Percentiles rank a stretch among this genome's conserved stretches.
phyloP scores from a whole-genome alignment of 2,113 vertebrate species.

The Limnothrissa miodon region DNA sequence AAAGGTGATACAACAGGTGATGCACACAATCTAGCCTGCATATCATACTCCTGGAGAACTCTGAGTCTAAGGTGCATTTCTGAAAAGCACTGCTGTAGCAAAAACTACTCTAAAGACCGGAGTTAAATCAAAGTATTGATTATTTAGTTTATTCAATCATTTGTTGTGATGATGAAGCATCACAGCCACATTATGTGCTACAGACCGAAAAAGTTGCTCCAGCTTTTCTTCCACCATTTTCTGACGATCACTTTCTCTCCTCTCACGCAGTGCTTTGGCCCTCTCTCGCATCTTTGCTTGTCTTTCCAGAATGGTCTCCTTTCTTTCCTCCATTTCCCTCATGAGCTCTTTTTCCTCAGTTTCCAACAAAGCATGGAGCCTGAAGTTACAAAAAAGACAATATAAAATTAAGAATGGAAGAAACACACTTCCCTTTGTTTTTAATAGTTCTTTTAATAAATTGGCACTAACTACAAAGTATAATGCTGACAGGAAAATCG shows the following conservation, averaged over 20 bases:
- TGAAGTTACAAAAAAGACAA: slow-evolving; percentile 47
- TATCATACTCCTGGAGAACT: background rate
- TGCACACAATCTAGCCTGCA: background rate
- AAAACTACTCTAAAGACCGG: background rate
- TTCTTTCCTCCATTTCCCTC: slow-evolving; percentile 68
- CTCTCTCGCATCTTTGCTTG: slow-evolving; percentile 74
- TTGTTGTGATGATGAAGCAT: background rate
- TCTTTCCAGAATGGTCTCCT: slow-evolving; percentile 70
- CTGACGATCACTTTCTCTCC: slow-evolving; percentile 77
- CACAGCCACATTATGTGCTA: background rate
- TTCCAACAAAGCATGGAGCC: slow-evolving; percentile 78
- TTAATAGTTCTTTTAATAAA: no score
- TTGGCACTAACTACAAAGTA: no score
- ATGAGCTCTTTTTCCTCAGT: slow-evolving; percentile 76
- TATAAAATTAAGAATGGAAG: background rate
- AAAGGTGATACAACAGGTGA: background rate
- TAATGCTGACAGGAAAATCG: no score
- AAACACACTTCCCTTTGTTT: no score
- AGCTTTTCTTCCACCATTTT: slow-evolving; percentile 76
- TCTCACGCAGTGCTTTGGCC: slow-evolving; percentile 68
- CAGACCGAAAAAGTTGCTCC: slow-evolving; percentile 86
- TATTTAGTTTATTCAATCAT: background rate
- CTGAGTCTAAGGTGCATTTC: background rate
- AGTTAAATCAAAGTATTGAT: background rate
- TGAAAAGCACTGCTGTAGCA: background rate